Base-by-base conservation (phyloP, 2,797 vertebrate species). In the Babyrousa celebensis region DNA sequence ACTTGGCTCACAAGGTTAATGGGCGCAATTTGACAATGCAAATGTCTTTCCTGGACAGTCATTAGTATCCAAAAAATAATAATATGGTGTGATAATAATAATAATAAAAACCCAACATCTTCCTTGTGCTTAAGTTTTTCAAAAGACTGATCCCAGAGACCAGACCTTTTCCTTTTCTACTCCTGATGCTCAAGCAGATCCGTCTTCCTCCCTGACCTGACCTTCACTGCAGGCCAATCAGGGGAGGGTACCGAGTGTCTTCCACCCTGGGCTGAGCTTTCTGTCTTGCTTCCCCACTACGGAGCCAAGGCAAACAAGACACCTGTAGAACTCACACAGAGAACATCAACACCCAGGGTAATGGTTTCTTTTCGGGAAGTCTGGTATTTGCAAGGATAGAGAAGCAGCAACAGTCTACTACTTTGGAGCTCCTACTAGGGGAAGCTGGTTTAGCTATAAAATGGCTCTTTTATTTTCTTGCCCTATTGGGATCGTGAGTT, bases 381-480 rank as follows among this genome's bases (percentile, higher is more conserved):
- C 12, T 75, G 36, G 12, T 63, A 25, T 68, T 72, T 60, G 7
- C 2, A 58, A 65, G n/a, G 56, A 18, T 48, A n/a, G 77, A 74
- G 48, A 54, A 63, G 12, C 74, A 67, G 10, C 52, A 32, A 40
- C 40, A 70, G 21, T 40, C 54, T 5, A 20, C 15, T 74, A 27
- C 40, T 40, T 10, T 48, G 27, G 85, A 78, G 6, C 2, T 89
- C 63, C 27, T 62, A 20, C 25, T 83, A 10, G 0, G 70, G 70
- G 77, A 10, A 52, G 40, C 23, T 70, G 54, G 17, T 18, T 86
- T 54, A 74, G 1, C 5, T 25, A 3, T 11, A 74, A 93, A 86
- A 40, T 20, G 60, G 43, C 48, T 91, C 65, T 56, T 62, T 65
- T 89, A 83, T 71, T 68, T 85, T 82, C 56, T 77, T 96, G 40